These are phyloP conservation scores for Priocnemis perturbator DNA, from an alignment of 2,888 invertebrate genomes.

Conservation along the genomic window DNA sequence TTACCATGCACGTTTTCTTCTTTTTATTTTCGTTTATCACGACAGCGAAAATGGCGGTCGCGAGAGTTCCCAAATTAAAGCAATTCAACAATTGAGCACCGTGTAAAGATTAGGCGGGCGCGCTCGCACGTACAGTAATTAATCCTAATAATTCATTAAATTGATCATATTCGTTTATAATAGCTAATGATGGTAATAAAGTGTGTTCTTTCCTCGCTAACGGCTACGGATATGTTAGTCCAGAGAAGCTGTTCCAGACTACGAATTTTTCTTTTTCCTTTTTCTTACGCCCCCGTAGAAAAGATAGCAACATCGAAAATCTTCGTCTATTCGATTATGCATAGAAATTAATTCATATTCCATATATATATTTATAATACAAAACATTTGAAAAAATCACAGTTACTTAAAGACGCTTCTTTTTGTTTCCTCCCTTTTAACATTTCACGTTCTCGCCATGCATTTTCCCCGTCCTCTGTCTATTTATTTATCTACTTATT, in stretches of 20 bases:
- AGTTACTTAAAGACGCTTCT: conserved; percentile 69
- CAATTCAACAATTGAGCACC: conserved; percentile 5
- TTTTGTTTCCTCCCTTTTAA: conserved; percentile 36
- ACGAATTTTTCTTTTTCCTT: too few relatives aligned
- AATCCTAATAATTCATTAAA: conserved; percentile 8
- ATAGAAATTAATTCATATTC: conserved; percentile 66
- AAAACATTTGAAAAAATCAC: conserved; percentile 73
- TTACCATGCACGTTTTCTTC: conserved; percentile 2
- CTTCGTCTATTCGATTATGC: conserved; percentile 63
- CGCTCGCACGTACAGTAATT: too few relatives aligned
- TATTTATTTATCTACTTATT: conserved; percentile 12
- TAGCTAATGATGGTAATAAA: conserved; percentile 32
- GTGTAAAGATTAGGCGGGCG: conserved; percentile 1
- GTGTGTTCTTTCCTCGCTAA: conserved; percentile 50
- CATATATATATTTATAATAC: conserved; percentile 58
- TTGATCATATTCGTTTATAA: conserved; percentile 15
- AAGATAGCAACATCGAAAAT: conserved; percentile 67
- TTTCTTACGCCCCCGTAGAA: conserved; percentile 40
- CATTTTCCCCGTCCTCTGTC: conserved; percentile 13
- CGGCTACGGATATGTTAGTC: conserved; percentile 68
- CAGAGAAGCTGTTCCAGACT: conserved; percentile 41
- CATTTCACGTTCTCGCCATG: conserved; percentile 11
- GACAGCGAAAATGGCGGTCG: conserved; percentile 13
- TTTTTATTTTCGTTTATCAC: not conserved
- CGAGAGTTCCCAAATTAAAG: too few relatives aligned